Conservation (phyloP, 2,113 vertebrate genomes). For the Cheirogaleus medius region DNA sequence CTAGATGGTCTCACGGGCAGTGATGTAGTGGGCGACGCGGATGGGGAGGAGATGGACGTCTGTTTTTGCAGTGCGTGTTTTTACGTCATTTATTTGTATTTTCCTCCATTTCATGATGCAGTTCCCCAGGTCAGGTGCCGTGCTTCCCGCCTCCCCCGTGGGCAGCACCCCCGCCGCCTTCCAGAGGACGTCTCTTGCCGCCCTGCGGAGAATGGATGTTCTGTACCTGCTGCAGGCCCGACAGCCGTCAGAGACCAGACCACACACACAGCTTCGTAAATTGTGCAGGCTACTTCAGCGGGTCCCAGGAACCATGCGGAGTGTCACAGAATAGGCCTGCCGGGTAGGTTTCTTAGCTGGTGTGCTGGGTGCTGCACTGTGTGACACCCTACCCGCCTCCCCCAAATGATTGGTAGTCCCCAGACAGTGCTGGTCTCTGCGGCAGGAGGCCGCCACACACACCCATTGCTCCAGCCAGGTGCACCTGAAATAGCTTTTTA, state of each 20-base stretch:
- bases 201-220: background rate
- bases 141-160: background rate
- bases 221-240: background rate
- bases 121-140: background rate
- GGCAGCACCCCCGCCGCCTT: rapidly evolving
- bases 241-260: background rate
- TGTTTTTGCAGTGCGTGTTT: background rate
- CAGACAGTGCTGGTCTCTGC: background rate
- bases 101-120: background rate
- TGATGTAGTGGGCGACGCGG: rapidly evolving
- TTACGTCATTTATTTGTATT: background rate
- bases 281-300: background rate
- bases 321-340: background rate
- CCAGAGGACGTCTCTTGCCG: background rate
- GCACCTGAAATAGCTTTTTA: background rate
- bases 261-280: background rate
- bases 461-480: background rate
- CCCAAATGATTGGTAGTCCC: background rate
- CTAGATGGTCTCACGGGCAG: background rate
- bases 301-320: background rate
- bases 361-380: background rate
- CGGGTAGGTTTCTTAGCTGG: background rate
- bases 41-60: background rate
- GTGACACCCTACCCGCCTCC: background rate
- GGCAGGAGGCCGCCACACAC: background rate